These are phyloP conservation scores for Diploscapter pachys DNA, from an alignment of 1,140 invertebrate genomes.

Conservation along the genomic window DNA sequence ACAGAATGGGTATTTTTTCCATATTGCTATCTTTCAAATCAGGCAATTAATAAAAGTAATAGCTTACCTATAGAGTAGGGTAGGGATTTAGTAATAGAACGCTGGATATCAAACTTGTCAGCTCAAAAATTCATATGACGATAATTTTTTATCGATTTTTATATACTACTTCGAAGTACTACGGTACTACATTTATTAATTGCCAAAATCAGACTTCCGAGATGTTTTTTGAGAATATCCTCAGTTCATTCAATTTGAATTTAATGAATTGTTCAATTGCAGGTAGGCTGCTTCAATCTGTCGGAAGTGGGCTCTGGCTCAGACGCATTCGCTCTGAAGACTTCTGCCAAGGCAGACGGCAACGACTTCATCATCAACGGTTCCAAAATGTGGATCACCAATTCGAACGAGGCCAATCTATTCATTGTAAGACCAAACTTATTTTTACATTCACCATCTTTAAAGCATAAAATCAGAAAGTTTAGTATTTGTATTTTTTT, in stretches of 20 bases:
- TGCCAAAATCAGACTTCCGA: too few relatives aligned
- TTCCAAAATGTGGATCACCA: slow-evolving; percentile 81
- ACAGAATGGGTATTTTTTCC: slow-evolving; percentile 59
- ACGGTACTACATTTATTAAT: too few relatives aligned
- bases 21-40: not conserved
- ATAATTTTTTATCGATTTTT: too few relatives aligned
- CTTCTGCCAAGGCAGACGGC: slow-evolving; percentile 61
- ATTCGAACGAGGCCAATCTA: slow-evolving; percentile 78
- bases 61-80: too few relatives aligned
- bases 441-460: not conserved
- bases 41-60: too few relatives aligned
- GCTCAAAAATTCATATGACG: too few relatives aligned
- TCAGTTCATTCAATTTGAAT: not conserved
- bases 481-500: too few relatives aligned
- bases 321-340: slow-evolving; percentile 65
- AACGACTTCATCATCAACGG: slow-evolving; percentile 63
- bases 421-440: slow-evolving; percentile 62
- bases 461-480: too few relatives aligned
- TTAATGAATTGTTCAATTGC: slow-evolving; percentile 3
- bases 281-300: slow-evolving; percentile 86
- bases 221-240: slow-evolving; percentile 35
- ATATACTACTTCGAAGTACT: too few relatives aligned
- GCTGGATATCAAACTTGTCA: too few relatives aligned
- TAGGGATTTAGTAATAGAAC: too few relatives aligned
- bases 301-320: slow-evolving; percentile 76